Percentiles rank a stretch among this genome's conserved stretches.
These are phyloP conservation scores for Colostygia pectinataria DNA, from an alignment of 2,888 invertebrate genomes.

Conservation along the genomic window DNA sequence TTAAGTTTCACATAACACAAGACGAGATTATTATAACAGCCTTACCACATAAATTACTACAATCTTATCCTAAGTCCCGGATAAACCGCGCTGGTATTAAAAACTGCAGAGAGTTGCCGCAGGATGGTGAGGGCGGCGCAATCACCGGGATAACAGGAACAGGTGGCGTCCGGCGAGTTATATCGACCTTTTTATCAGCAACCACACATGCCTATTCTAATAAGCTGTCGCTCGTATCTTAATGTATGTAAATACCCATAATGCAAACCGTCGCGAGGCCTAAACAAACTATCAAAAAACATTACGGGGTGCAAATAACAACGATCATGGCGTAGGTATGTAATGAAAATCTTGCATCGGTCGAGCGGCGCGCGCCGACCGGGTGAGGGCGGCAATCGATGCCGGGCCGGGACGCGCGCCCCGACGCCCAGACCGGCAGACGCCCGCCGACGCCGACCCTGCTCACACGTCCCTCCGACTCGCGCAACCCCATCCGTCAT, in stretches of 20 bases:
- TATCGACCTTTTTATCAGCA: slow-evolving; percentile 60
- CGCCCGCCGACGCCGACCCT: slow-evolving; percentile 81
- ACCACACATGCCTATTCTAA: slow-evolving; percentile 44
- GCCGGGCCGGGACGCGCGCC: slow-evolving; percentile 80
- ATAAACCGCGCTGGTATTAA: slow-evolving; percentile 43
- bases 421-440: slow-evolving; percentile 85
- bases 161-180: slow-evolving; percentile 57
- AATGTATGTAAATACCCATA: slow-evolving; percentile 50
- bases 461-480: slow-evolving; percentile 64
- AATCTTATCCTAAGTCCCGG: slow-evolving; percentile 25
- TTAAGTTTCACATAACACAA: slow-evolving; percentile 17
- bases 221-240: slow-evolving; percentile 42
- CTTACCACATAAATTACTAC: slow-evolving; percentile 21
- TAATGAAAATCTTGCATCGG: slow-evolving; percentile 81
- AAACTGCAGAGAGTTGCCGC: slow-evolving; percentile 48
- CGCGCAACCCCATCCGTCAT: slow-evolving; percentile 65
- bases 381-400: slow-evolving; percentile 80
- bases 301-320: slow-evolving; percentile 82
- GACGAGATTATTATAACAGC: slow-evolving; percentile 8
- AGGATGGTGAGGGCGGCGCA: slow-evolving; percentile 49
- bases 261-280: slow-evolving; percentile 51
- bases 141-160: slow-evolving; percentile 57
- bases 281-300: slow-evolving; percentile 79
- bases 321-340: slow-evolving; percentile 75
- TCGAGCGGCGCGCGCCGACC: slow-evolving; percentile 72